These are phyloP conservation scores for Nephila pilipes DNA, from an alignment of 1,140 invertebrate species.

Conservation along the genomic window DNA sequence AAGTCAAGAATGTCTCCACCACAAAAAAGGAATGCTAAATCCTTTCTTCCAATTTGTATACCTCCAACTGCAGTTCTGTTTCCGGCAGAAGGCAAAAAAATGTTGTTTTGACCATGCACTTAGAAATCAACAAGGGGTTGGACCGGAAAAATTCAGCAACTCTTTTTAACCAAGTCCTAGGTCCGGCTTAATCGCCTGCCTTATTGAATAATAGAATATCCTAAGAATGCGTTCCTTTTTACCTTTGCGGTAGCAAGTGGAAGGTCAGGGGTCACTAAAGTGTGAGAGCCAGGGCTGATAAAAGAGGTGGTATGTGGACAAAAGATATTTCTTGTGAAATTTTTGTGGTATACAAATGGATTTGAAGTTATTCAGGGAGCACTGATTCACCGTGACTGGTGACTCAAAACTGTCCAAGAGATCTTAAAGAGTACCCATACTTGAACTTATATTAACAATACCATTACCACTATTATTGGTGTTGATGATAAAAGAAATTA, in stretches of 20 bases:
- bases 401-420: no score
- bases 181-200: background rate
- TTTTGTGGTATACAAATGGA: background rate
- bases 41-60: background rate
- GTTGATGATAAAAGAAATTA: no score
- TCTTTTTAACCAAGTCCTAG: background rate
- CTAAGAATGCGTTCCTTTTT: background rate
- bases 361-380: background rate
- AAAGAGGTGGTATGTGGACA: background rate
- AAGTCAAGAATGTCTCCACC: background rate
- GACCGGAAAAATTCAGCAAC: background rate
- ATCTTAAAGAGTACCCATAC: no score
- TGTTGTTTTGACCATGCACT: background rate
- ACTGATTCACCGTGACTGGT: no score
- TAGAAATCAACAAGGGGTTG: background rate
- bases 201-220: background rate
- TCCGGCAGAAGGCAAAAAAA: background rate
- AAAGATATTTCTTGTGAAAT: background rate
- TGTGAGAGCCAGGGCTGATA: background rate
- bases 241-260: background rate
- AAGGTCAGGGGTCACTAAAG: background rate
- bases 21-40: background rate
- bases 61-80: background rate
- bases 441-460: no score
- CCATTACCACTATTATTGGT: no score